Conservation (phyloP, 1,140 invertebrate species). For the Elymnias hypermnestra region DNA sequence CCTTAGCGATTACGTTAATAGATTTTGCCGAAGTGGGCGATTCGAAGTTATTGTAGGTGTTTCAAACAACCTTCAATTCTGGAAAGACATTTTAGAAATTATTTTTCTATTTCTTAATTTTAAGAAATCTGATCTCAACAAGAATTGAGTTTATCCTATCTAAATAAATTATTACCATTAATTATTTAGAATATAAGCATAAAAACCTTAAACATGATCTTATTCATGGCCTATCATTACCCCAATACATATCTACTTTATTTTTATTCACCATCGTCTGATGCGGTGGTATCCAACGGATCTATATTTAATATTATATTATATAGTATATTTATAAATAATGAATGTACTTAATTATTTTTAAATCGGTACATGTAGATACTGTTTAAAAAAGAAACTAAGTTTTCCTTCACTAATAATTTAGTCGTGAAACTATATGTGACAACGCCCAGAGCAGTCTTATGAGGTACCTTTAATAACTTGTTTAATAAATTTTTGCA, state of each 20-base stretch:
- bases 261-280: too few relatives aligned
- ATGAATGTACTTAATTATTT: too few relatives aligned
- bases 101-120: slow-evolving; percentile 2
- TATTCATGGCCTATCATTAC: slow-evolving; percentile 22
- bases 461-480: too few relatives aligned
- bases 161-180: too few relatives aligned
- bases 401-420: too few relatives aligned
- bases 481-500: neutral
- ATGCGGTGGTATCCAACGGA: too few relatives aligned
- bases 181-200: neutral
- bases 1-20: slow-evolving; percentile 12
- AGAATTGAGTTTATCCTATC: neutral
- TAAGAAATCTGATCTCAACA: neutral
- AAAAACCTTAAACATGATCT: slow-evolving; percentile 13
- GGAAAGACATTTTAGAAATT: neutral
- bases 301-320: too few relatives aligned
- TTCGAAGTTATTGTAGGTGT: neutral
- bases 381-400: too few relatives aligned
- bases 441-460: too few relatives aligned
- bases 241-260: slow-evolving; percentile 24
- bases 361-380: too few relatives aligned
- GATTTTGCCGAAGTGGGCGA: neutral
- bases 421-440: too few relatives aligned
- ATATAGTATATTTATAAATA: too few relatives aligned
- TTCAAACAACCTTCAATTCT: neutral